These are phyloP conservation scores for Dryocosmus kuriphilus DNA, from an alignment of 2,888 invertebrate species.

Conservation along the genomic window DNA sequence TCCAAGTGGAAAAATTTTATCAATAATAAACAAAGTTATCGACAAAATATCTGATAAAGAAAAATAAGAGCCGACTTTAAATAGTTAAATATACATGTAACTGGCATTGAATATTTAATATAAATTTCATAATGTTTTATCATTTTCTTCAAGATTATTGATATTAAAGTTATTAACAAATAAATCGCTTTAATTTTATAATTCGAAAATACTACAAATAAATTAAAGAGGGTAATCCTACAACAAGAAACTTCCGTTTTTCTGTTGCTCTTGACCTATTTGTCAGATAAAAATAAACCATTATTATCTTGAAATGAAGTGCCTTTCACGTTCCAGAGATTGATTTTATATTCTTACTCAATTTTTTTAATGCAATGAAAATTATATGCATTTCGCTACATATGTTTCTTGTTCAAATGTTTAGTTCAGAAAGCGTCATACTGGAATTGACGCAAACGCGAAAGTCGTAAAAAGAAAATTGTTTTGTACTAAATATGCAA, in stretches of 20 bases:
- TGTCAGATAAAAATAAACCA: neutral
- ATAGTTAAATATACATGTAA: no score
- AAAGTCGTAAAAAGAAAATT: constrained; percentile 26
- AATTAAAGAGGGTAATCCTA: neutral
- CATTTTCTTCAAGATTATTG: no score
- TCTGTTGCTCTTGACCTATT: neutral
- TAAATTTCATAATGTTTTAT: no score
- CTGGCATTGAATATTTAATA: no score
- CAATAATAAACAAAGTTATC: neutral
- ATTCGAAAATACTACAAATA: neutral
- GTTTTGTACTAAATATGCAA: constrained; percentile 6
- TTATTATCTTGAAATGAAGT: neutral
- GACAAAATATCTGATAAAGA: neutral
- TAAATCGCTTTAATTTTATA: no score
- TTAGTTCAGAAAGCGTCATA: neutral
- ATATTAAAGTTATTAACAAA: no score
- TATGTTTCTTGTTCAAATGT: neutral
- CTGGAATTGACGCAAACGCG: neutral
- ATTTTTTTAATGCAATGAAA: neutral
- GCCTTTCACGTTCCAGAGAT: neutral
- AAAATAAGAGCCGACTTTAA: no score
- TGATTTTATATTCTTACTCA: neutral
- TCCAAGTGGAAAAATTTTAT: neutral
- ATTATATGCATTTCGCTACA: neutral
- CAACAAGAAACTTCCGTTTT: neutral